Evolutionary conservation across 1,140 invertebrate genomes (phyloP).

Genomic region (Rhagoletis pomonella): DNA sequence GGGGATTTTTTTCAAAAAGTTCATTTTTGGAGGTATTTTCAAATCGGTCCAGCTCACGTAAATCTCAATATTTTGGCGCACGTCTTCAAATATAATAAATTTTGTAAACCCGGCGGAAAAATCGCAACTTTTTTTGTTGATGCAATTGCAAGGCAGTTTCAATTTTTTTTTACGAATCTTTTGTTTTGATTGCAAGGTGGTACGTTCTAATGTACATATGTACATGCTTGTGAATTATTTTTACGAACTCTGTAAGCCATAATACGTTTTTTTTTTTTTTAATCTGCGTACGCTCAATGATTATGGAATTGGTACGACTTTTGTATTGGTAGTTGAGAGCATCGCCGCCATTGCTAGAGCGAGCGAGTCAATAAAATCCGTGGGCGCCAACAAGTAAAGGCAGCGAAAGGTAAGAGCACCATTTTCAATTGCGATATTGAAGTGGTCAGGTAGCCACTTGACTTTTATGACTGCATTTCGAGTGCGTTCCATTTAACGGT

Average conservation of each 20-base stretch:
- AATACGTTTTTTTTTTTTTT: not conserved
- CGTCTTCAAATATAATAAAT: no score
- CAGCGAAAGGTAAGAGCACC: not conserved
- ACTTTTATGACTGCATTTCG: constrained; percentile 36
- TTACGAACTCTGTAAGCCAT: not conserved
- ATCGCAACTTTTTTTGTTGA: no score
- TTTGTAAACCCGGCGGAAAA: no score
- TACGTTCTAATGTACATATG: no score
- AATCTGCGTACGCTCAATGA: not conserved
- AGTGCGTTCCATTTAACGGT: constrained; percentile 27
- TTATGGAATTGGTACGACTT: not conserved
- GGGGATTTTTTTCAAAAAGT: no score
- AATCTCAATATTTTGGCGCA: no score
- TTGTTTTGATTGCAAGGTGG: no score
- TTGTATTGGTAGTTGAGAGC: not conserved
- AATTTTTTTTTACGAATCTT: no score
- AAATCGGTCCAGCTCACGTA: no score
- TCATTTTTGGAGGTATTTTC: no score
- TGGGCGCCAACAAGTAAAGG: not conserved
- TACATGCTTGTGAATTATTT: no score
- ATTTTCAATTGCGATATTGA: not conserved
- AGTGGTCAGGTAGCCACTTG: constrained; percentile 34
- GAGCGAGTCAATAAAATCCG: not conserved
- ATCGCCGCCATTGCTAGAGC: not conserved
- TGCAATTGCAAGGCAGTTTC: no score